Base-by-base conservation (phyloP, 2,888 invertebrate species). In the Muschampia plurimacula region DNA sequence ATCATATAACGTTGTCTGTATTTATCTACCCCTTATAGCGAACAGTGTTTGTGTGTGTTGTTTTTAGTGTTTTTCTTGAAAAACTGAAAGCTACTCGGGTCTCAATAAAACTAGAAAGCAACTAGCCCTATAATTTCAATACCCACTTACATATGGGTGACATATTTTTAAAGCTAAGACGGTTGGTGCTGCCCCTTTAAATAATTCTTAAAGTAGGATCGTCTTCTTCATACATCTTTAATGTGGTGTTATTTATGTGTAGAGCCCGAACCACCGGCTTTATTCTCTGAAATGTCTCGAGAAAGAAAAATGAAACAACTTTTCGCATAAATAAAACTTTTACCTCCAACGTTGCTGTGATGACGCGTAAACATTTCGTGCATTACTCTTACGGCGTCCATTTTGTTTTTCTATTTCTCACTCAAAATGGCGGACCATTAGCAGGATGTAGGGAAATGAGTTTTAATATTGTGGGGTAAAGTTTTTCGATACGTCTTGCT, bases 311-410 rank as follows among this genome's bases (percentile, higher is more conserved):
- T 93, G 92, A 88, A 89, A 86, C 85, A 92, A 93, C 87, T 92
- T 92, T 86, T 82, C 87, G 86, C 90, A 92, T 93, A 91, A 92
- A 92, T 91, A 92, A 89, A 89, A 91, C 82, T 89, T 89, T 85
- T 84, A 84, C 85, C 83, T 84, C 77, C 78, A 76, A 77, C 77
- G 80, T 75, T 76, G 80, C 81, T 77, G 84, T 79, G 89, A 88
- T 89, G 89, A 89, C 86, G 86, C 82, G 86, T 79, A 81, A 83
- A 87, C 82, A 85, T 86, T 85, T 82, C 81, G 79, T 82, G 82
- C 82, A 82, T 82, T 80, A 79, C 80, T 84, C 80, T 84, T 83
- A 82, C 80, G 79, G 78, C 78, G 75, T 81, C 82, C 80, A 79
- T 82, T 80, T 83, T 81, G 78, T 78, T 78, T 79, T 79, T 79